Conservation (phyloP, 2,113 vertebrate genomes). For the Leiothrix lutea region DNA sequence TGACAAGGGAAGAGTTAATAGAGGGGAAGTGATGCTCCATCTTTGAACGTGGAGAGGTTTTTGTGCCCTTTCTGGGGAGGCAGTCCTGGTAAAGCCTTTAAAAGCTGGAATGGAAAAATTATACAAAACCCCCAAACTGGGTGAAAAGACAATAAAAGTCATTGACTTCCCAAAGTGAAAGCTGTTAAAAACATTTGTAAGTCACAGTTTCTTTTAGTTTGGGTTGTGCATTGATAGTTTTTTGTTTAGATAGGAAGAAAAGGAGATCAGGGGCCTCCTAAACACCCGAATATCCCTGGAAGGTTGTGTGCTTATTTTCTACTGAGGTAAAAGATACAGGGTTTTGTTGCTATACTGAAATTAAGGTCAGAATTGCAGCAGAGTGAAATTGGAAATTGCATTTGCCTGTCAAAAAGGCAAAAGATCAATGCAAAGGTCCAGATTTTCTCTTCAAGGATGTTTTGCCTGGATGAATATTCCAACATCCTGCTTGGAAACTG, state of each 20-base stretch:
- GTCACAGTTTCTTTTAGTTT: neutral
- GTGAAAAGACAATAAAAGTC: neutral
- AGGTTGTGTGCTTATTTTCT: neutral
- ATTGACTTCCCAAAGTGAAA: neutral
- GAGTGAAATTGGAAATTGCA: neutral
- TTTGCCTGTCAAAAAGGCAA: neutral
- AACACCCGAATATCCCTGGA: neutral
- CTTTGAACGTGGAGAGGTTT: neutral
- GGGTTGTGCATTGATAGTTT: neutral
- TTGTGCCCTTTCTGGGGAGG: neutral
- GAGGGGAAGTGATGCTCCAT: neutral
- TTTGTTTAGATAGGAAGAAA: neutral
- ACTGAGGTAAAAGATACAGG: neutral
- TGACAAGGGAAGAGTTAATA: neutral
- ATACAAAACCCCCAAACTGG: neutral
- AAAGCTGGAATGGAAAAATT: neutral
- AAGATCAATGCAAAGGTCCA: neutral
- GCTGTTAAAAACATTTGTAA: neutral
- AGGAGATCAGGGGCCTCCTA: neutral
- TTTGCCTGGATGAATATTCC: neutral
- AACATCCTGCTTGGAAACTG: neutral
- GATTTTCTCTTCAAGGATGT: neutral
- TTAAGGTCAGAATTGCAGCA: neutral
- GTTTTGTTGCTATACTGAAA: neutral
- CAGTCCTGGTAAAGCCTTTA: neutral